Conservation (phyloP, 2,113 vertebrate genomes). For the Aegotheles bennettii region DNA sequence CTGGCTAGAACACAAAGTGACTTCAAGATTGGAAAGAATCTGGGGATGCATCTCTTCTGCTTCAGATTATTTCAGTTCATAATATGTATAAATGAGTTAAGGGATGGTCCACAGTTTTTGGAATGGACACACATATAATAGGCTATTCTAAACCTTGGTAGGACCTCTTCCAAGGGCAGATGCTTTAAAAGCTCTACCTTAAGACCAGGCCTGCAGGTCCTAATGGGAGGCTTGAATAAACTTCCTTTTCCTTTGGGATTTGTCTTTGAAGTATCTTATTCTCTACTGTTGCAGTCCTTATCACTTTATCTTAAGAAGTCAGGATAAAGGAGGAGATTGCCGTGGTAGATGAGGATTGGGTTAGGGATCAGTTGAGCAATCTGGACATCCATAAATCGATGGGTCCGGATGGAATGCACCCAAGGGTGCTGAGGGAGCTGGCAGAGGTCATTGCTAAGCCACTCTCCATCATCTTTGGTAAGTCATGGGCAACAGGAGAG, state of each 20-base stretch:
- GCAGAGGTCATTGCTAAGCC: too few relatives aligned
- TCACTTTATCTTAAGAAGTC: not conserved
- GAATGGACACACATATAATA: not conserved
- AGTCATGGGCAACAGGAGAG: too few relatives aligned
- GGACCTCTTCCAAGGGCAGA: not conserved
- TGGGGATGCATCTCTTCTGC: not conserved
- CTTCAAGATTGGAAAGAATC: not conserved
- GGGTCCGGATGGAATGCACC: too few relatives aligned
- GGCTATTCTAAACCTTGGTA: not conserved
- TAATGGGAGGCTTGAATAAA: not conserved
- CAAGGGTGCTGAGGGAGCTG: too few relatives aligned
- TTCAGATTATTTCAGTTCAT: not conserved
- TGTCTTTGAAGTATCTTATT: not conserved
- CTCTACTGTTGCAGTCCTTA: not conserved
- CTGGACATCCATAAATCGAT: too few relatives aligned
- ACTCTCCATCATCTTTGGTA: too few relatives aligned
- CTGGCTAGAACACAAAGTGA: not conserved
- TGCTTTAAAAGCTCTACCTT: not conserved
- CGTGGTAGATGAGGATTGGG: too few relatives aligned
- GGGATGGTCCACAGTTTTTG: not conserved
- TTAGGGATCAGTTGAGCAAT: too few relatives aligned
- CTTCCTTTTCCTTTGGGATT: not conserved
- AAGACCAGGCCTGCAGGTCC: not conserved
- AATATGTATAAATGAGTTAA: not conserved
- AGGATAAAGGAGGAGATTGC: too few relatives aligned